phyloP scores from a whole-genome alignment of 2,888 invertebrate genomes.

The Drepana falcataria region DNA sequence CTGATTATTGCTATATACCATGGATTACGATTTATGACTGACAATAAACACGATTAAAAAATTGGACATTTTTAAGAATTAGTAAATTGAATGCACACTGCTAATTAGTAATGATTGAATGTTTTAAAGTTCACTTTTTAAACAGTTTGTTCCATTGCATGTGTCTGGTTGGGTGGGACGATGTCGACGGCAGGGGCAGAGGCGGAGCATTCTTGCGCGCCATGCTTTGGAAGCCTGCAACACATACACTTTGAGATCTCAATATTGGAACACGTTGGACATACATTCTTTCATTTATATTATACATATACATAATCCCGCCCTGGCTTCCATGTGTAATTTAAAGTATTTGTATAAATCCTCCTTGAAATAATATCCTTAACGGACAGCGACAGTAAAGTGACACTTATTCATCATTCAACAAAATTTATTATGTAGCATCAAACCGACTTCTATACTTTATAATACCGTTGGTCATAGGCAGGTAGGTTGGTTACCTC shows the following conservation, averaged over 20 bases:
- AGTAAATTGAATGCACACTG: slow-evolving; percentile 17
- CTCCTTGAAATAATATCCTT: no score
- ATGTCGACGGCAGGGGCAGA: slow-evolving; percentile 40
- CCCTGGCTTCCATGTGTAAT: no score
- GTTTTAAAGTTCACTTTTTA: slow-evolving; percentile 44
- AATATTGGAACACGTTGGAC: no score
- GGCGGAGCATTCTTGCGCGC: slow-evolving; percentile 32
- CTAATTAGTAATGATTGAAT: not conserved
- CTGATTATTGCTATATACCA: not conserved
- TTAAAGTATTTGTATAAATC: no score
- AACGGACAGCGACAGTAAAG: no score
- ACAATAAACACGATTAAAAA: not conserved
- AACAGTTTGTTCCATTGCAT: slow-evolving; percentile 61
- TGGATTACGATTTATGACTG: not conserved
- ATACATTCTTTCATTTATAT: no score
- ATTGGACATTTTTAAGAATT: slow-evolving; percentile 1
- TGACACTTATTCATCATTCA: no score
- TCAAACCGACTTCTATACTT: no score
- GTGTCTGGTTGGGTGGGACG: slow-evolving; percentile 30
- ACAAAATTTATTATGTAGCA: no score
- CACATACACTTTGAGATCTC: not conserved
- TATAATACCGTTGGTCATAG: no score
- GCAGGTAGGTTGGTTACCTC: slow-evolving; percentile 31
- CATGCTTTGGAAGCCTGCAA: slow-evolving; percentile 40
- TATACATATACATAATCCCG: no score